phyloP scores from a whole-genome alignment of 1,140 invertebrate species.

The Caenorhabditis briggsae region DNA sequence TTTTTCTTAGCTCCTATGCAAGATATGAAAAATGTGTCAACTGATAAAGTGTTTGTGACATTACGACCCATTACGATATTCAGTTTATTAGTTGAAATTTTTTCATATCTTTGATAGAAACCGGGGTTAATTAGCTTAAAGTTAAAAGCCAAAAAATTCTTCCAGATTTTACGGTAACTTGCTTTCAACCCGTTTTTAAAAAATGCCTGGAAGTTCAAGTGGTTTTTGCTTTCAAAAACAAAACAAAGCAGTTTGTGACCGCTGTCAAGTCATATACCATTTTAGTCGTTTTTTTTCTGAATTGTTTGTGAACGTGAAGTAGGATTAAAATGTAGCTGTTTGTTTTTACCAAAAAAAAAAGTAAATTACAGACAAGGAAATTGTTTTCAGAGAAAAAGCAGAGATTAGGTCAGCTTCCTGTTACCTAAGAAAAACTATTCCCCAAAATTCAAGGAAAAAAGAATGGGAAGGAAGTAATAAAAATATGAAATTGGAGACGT shows the following conservation, averaged over 20 bases:
- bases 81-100: not conserved
- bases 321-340: conserved; percentile 27
- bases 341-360: not conserved
- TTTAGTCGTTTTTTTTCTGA: conserved; percentile 23
- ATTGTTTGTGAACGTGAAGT: conserved; percentile 13
- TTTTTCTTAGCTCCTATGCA: no score
- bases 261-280: conserved; percentile 2
- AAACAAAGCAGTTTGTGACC: not conserved
- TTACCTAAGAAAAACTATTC: not conserved
- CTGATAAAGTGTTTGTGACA: no score
- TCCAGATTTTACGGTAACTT: no score
- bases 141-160: no score
- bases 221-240: not conserved
- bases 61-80: no score
- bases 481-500: conserved; percentile 49
- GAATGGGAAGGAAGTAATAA: conserved; percentile 19
- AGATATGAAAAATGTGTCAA: no score
- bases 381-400: not conserved
- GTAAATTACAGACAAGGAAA: not conserved
- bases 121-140: not conserved
- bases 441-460: not conserved
- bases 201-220: not conserved
- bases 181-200: no score
- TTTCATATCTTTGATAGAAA: not conserved
- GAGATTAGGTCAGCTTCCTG: not conserved